phyloP scores from a whole-genome alignment of 2,888 invertebrate genomes.

The Trachelus troglodyta region DNA sequence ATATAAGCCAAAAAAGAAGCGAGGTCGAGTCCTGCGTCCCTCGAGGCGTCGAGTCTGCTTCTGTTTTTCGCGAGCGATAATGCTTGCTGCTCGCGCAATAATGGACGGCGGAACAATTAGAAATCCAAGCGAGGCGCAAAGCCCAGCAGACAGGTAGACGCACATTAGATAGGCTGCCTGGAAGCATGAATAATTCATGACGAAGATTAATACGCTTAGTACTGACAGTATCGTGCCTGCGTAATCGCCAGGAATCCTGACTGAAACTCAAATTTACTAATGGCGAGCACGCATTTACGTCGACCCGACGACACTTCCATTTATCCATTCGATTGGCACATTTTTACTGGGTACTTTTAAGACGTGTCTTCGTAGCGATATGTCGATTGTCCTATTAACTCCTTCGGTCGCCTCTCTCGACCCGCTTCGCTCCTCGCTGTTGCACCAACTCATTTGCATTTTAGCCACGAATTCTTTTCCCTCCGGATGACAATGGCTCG shows the following conservation, averaged over 20 bases:
- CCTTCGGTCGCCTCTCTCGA: too few relatives aligned
- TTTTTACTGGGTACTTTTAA: not conserved
- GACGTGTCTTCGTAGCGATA: not conserved
- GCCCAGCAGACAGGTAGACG: not conserved
- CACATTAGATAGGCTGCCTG: conserved; percentile 6
- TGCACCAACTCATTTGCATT: not conserved
- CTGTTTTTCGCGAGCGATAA: not conserved
- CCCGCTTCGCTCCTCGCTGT: too few relatives aligned
- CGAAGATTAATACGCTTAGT: conserved; percentile 11
- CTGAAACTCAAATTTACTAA: not conserved
- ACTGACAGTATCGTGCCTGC: conserved; percentile 1
- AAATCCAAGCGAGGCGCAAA: not conserved
- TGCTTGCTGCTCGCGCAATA: not conserved
- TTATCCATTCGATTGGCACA: not conserved
- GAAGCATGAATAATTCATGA: conserved; percentile 10
- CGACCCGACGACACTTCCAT: not conserved
- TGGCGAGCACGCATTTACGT: not conserved
- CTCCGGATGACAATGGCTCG: not conserved
- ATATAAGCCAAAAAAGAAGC: not conserved
- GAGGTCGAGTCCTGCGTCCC: not conserved
- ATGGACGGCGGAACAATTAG: not conserved
- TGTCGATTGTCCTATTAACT: not conserved
- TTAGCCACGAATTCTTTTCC: not conserved
- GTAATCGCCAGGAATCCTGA: not conserved
- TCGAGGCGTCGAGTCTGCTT: not conserved